Evolutionary conservation across 2,888 invertebrate genomes (phyloP).

Genomic region (Actias luna): DNA sequence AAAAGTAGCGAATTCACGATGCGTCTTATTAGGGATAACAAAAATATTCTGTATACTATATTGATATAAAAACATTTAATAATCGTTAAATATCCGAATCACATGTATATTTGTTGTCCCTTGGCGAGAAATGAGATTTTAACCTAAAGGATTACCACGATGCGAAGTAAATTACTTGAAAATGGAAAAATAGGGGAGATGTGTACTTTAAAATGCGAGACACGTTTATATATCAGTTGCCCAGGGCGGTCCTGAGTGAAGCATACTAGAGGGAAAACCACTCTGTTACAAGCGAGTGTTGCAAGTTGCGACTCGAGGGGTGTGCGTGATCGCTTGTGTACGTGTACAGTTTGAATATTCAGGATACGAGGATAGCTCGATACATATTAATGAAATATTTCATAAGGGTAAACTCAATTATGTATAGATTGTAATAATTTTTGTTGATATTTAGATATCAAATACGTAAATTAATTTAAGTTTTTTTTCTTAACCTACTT

Average conservation of each 20-base stretch:
- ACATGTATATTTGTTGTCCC: background rate
- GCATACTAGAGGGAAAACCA: constrained; percentile 23
- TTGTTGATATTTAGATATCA: background rate
- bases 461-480: too few relatives aligned
- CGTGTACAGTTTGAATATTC: background rate
- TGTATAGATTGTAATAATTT: background rate
- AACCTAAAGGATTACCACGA: constrained; percentile 26
- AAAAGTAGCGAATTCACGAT: too few relatives aligned
- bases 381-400: background rate
- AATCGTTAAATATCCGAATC: background rate
- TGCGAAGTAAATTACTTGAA: constrained; percentile 32
- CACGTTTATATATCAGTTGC: constrained; percentile 60
- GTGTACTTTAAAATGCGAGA: constrained; percentile 42
- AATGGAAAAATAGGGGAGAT: constrained; percentile 33
- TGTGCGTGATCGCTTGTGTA: background rate
- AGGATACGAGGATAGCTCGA: background rate
- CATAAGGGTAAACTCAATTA: background rate
- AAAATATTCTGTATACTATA: too few relatives aligned
- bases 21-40: too few relatives aligned
- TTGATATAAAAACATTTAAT: background rate
- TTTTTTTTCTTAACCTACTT: too few relatives aligned
- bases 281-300: constrained; percentile 14
- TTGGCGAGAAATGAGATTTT: background rate
- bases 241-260: constrained; percentile 54
- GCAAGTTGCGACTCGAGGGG: constrained; percentile 9